Conservation (phyloP, 2,888 invertebrate genomes). For the Galeruca laticollis region DNA sequence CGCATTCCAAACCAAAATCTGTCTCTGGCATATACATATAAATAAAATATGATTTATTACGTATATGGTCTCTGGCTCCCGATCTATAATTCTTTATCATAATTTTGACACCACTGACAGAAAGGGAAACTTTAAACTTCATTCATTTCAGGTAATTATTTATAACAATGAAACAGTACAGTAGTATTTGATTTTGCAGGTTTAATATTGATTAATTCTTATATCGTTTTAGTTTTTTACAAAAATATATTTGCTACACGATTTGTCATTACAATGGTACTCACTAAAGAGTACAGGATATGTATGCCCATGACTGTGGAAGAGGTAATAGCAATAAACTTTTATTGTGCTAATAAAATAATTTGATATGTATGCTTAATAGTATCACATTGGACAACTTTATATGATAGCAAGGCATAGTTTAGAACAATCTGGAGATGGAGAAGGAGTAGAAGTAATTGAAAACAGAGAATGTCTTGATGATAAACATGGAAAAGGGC, state of each 20-base stretch:
- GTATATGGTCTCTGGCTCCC: no score
- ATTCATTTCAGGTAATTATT: neutral
- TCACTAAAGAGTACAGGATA: conserved; percentile 90
- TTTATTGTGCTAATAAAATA: conserved; percentile 23
- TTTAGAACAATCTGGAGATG: conserved; percentile 88
- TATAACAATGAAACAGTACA: neutral
- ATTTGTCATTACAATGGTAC: conserved; percentile 74
- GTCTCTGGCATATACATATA: no score
- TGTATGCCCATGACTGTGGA: conserved; percentile 93
- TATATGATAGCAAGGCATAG: conserved; percentile 97
- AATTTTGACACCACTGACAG: neutral
- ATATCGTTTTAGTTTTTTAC: neutral
- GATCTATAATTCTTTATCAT: no score
- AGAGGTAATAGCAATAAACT: conserved; percentile 74
- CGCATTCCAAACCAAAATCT: no score
- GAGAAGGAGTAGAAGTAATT: conserved; percentile 92
- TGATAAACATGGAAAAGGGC: conserved; percentile 83
- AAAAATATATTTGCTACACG: neutral
- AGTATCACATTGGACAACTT: conserved; percentile 92
- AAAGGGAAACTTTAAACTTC: neutral
- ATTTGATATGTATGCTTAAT: conserved; percentile 55
- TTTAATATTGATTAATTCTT: conserved; percentile 1
- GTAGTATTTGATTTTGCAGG: neutral
- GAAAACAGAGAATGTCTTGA: conserved; percentile 86
- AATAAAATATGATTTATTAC: no score